These are phyloP conservation scores for Steatornis caripensis DNA, from an alignment of 2,113 vertebrate genomes.

Conservation along the genomic window DNA sequence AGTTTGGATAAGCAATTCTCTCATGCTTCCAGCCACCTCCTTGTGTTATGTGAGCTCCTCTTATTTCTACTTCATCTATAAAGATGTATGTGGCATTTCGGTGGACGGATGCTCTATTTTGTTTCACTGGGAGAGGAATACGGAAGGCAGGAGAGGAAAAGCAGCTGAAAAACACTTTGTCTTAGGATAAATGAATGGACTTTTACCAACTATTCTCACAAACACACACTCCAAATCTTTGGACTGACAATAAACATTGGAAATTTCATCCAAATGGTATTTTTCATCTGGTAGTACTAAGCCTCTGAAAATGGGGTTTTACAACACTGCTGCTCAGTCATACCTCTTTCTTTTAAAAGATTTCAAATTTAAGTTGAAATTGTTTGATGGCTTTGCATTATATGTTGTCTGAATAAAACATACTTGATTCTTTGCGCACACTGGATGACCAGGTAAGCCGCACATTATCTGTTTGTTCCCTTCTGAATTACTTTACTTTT, in stretches of 20 bases:
- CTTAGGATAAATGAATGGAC: not conserved
- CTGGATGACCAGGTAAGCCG: slow-evolving; percentile 26
- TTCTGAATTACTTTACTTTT: slow-evolving; percentile 46
- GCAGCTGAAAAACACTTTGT: not conserved
- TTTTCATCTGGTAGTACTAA: slow-evolving; percentile 9
- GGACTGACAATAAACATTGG: not conserved
- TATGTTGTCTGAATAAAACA: slow-evolving; percentile 38
- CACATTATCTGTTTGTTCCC: not conserved
- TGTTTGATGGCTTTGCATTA: slow-evolving; percentile 7
- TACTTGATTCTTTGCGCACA: slow-evolving; percentile 26
- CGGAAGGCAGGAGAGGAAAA: not conserved
- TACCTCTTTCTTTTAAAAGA: not conserved
- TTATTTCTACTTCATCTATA: not conserved
- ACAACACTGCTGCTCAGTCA: not conserved
- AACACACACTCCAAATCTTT: not conserved
- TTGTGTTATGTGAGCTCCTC: not conserved
- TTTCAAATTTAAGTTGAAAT: slow-evolving; percentile 25
- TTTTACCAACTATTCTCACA: slow-evolving; percentile 3
- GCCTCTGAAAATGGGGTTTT: slow-evolving; percentile 36
- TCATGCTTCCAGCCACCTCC: not conserved
- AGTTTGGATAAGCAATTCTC: not conserved
- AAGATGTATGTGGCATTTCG: not conserved
- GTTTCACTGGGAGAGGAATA: not conserved
- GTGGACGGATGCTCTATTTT: not conserved
- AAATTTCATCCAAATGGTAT: not conserved